Conservation (phyloP, 1,140 invertebrate genomes). For the Drosophila pectinifera region DNA sequence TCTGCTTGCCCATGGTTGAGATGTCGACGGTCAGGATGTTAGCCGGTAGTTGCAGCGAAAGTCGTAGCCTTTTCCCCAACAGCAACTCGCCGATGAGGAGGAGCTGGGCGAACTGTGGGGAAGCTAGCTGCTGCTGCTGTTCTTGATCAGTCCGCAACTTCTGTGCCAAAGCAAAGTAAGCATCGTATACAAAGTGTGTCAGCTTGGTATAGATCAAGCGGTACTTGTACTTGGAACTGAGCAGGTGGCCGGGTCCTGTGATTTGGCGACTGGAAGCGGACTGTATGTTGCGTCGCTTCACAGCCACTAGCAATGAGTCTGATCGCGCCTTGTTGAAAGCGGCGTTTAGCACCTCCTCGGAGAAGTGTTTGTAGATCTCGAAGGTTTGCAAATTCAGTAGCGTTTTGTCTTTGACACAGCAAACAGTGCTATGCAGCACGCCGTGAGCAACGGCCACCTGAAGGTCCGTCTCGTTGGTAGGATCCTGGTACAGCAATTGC, state of each 20-base stretch:
- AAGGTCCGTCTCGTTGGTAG: constrained; percentile 85
- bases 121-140: constrained; percentile 48
- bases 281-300: constrained; percentile 71
- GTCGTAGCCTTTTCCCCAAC: constrained; percentile 16
- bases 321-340: constrained; percentile 87
- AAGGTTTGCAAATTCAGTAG: constrained; percentile 89
- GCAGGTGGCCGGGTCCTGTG: constrained; percentile 66
- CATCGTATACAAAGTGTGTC: constrained; percentile 58
- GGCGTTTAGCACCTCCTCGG: constrained; percentile 87
- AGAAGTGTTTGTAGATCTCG: constrained; percentile 90
- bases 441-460: constrained; percentile 85
- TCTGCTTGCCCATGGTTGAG: constrained; percentile 45
- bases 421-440: constrained; percentile 88
- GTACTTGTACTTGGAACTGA: constrained; percentile 76
- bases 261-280: constrained; percentile 49
- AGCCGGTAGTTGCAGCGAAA: constrained; percentile 59
- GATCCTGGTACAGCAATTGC: constrained; percentile 79
- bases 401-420: constrained; percentile 87
- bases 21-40: constrained; percentile 81
- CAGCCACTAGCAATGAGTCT: constrained; percentile 86
- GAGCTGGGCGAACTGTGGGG: constrained; percentile 70
- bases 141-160: constrained; percentile 17
- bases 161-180: constrained; percentile 47
- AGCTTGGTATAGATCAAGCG: constrained; percentile 64
- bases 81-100: constrained; percentile 65